phyloP scores from a whole-genome alignment of 2,113 vertebrate species.

The Rhegmatorhina hoffmannsi region DNA sequence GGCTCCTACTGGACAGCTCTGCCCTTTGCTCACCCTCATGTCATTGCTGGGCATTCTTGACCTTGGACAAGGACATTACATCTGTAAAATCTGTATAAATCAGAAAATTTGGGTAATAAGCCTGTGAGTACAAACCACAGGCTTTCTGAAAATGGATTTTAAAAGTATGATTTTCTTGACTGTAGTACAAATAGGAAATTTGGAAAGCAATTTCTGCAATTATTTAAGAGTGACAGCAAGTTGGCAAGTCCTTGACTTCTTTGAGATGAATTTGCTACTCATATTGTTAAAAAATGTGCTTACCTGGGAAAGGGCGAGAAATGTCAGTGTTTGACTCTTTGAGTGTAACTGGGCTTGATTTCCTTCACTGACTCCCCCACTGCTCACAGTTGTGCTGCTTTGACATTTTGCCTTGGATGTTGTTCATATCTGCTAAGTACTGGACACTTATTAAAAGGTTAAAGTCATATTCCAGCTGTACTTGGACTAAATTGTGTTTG shows the following conservation, averaged over 20 bases:
- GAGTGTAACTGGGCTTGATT: not conserved
- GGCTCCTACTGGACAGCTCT: not conserved
- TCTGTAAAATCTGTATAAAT: not conserved
- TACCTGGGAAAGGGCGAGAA: not conserved
- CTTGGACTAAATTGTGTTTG: not conserved
- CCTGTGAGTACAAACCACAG: not conserved
- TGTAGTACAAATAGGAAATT: not conserved
- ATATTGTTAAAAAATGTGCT: not conserved
- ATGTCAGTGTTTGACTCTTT: not conserved
- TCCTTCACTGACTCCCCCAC: not conserved
- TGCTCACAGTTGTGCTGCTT: not conserved
- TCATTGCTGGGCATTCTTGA: not conserved
- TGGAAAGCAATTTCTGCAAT: not conserved
- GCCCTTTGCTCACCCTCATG: not conserved
- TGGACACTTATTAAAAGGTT: conserved; percentile 11
- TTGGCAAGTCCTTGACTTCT: not conserved
- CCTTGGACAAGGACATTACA: not conserved
- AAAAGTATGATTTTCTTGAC: not conserved
- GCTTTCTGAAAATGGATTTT: not conserved
- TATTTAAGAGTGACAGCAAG: not conserved
- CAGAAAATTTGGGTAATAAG: not conserved
- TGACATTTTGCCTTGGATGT: conserved; percentile 26
- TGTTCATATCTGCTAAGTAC: not conserved
- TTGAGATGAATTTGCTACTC: not conserved
- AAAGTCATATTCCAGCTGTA: conserved; percentile 21